Percentiles rank a stretch among this genome's conserved stretches.
These are phyloP conservation scores for Eptatretus atami DNA, from an alignment of 2,797 vertebrate species.

Conservation along the genomic window DNA sequence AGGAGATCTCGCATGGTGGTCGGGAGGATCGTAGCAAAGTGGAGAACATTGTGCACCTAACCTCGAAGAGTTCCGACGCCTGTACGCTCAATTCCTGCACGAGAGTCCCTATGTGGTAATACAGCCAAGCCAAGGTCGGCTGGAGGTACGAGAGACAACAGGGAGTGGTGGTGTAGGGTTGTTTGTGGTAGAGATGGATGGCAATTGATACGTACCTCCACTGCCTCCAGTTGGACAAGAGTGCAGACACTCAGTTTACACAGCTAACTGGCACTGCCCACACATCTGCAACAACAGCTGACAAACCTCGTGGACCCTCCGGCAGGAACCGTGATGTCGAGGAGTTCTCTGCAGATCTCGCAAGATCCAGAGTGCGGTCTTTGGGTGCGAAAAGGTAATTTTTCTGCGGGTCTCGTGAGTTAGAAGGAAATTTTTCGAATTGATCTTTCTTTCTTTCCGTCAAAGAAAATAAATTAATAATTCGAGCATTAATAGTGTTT, in stretches of 20 bases:
- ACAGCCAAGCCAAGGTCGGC: background rate
- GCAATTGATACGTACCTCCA: too few species aligned
- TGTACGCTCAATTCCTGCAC: background rate
- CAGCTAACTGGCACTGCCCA: constrained; percentile 1
- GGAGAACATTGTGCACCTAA: background rate
- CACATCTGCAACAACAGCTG: background rate
- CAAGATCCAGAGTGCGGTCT: background rate
- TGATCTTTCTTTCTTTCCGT: too few species aligned
- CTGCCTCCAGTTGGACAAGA: background rate
- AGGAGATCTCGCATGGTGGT: constrained; percentile 2
- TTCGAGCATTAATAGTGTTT: too few species aligned
- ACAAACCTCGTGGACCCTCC: constrained; percentile 1
- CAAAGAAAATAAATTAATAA: too few species aligned
- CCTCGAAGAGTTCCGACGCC: background rate
- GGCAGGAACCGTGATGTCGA: constrained; percentile 3
- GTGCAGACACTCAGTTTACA: background rate
- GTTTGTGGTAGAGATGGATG: too few species aligned
- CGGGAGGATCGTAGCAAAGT: constrained; percentile 1
- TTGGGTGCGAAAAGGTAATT: constrained; percentile 3
- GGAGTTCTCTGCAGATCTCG: background rate
- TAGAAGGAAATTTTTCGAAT: background rate
- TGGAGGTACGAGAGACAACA: background rate
- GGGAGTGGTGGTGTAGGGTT: too few species aligned
- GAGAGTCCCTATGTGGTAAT: background rate
- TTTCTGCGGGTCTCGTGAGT: background rate